Evolutionary conservation across 2,888 invertebrate genomes (phyloP).

Genomic region (Ceraclea dissimilis): DNA sequence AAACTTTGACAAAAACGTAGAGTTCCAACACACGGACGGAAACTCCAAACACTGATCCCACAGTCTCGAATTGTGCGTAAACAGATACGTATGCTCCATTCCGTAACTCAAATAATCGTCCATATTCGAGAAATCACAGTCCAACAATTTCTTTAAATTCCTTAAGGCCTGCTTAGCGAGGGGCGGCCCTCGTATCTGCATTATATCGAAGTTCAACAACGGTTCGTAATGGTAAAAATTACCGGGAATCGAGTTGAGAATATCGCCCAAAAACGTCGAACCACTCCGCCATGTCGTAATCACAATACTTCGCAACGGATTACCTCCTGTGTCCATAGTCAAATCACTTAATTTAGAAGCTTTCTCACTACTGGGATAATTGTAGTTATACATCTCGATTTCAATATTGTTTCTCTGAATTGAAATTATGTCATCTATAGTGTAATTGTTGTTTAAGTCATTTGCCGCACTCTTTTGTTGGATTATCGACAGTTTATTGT

Average conservation of each 20-base stretch:
- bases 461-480: background rate
- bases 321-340: constrained; percentile 55
- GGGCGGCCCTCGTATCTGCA: constrained; percentile 71
- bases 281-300: constrained; percentile 89
- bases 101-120: constrained; percentile 73
- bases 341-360: constrained; percentile 56
- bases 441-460: constrained; percentile 27
- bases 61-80: constrained; percentile 76
- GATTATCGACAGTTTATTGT: background rate
- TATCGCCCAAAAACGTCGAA: constrained; percentile 82
- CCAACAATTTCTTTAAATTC: constrained; percentile 63
- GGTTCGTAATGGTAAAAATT: constrained; percentile 91
- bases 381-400: constrained; percentile 53
- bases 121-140: constrained; percentile 69
- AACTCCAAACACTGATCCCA: constrained; percentile 57
- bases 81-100: constrained; percentile 67
- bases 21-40: constrained; percentile 52
- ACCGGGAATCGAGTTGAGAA: constrained; percentile 74
- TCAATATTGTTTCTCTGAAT: constrained; percentile 48
- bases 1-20: constrained; percentile 64
- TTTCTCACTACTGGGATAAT: constrained; percentile 49
- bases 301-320: constrained; percentile 65
- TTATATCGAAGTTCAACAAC: constrained; percentile 71
- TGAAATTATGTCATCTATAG: constrained; percentile 51
- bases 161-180: constrained; percentile 58